Percentiles rank a stretch among this genome's conserved stretches.
phyloP scores from a whole-genome alignment of 2,113 vertebrate genomes.

The Podarcis muralis region DNA sequence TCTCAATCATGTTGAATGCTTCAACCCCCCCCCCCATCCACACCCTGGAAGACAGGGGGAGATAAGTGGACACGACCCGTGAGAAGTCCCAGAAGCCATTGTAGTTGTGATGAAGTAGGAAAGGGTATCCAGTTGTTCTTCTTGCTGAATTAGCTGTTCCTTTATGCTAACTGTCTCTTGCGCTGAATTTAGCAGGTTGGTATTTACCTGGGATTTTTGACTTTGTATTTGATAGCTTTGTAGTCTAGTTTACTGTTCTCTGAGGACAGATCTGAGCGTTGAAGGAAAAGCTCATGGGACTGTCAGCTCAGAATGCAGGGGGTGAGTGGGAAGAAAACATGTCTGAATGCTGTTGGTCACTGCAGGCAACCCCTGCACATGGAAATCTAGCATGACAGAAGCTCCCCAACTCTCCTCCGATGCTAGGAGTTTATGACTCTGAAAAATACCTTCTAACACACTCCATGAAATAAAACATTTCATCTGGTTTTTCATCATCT shows the following conservation, averaged over 20 bases:
- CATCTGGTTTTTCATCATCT: neutral
- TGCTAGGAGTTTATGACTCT: neutral
- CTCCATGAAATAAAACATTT: neutral
- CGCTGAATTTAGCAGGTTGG: neutral
- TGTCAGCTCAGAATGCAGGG: neutral
- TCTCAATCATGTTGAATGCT: neutral
- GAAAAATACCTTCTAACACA: neutral
- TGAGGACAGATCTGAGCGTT: neutral
- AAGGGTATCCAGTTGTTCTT: neutral
- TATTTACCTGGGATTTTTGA: neutral
- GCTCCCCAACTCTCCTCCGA: too few relatives aligned
- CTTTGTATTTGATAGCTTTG: neutral
- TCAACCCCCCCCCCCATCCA: too few relatives aligned
- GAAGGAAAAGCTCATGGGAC: neutral
- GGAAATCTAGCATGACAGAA: neutral
- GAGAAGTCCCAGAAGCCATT: neutral
- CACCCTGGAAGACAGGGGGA: neutral
- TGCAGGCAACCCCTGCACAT: neutral
- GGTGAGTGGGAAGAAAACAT: neutral
- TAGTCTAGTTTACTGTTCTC: neutral
- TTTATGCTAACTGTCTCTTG: neutral
- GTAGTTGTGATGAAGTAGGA: neutral
- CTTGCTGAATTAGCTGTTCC: neutral
- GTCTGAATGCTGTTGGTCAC: neutral
- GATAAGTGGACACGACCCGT: neutral